phyloP scores from a whole-genome alignment of 2,888 invertebrate species.

The Oxystoma pomonae region DNA sequence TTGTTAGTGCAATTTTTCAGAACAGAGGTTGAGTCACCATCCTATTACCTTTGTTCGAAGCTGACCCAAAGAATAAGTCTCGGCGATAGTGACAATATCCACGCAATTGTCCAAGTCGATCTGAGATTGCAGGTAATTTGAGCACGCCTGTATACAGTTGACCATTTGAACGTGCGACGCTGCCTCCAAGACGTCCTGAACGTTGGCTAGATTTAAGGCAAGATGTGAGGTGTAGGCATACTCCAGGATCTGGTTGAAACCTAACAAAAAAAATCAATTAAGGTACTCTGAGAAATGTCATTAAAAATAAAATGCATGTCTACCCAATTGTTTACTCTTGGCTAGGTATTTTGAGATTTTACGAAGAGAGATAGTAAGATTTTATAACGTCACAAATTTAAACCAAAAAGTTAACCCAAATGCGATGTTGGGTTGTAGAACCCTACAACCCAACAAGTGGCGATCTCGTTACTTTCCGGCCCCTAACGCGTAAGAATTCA shows the following conservation, averaged over 20 bases:
- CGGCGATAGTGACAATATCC: slow-evolving; percentile 66
- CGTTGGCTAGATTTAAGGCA: slow-evolving; percentile 55
- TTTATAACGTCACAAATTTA: no score
- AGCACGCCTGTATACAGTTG: slow-evolving; percentile 63
- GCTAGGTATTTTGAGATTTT: no score
- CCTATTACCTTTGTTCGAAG: slow-evolving; percentile 49
- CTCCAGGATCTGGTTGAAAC: slow-evolving; percentile 60
- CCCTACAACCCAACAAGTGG: no score
- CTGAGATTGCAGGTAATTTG: slow-evolving; percentile 61
- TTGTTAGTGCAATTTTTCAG: no score
- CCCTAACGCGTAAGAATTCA: no score
- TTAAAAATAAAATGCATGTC: no score
- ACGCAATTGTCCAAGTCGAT: slow-evolving; percentile 67
- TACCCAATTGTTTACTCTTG: no score
- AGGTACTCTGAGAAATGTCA: background rate
- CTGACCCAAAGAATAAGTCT: slow-evolving; percentile 60
- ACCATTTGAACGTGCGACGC: slow-evolving; percentile 64
- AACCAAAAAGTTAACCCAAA: no score
- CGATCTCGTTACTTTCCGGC: no score
- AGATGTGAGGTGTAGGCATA: slow-evolving; percentile 67
- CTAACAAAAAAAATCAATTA: slow-evolving; percentile 15
- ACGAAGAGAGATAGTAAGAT: no score
- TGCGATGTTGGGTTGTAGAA: no score
- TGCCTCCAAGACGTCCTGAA: slow-evolving; percentile 65
- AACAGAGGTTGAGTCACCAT: no score